Percentiles rank a stretch among this genome's conserved stretches.
phyloP scores from a whole-genome alignment of 2,888 invertebrate species.

The Saturnia pavonia region DNA sequence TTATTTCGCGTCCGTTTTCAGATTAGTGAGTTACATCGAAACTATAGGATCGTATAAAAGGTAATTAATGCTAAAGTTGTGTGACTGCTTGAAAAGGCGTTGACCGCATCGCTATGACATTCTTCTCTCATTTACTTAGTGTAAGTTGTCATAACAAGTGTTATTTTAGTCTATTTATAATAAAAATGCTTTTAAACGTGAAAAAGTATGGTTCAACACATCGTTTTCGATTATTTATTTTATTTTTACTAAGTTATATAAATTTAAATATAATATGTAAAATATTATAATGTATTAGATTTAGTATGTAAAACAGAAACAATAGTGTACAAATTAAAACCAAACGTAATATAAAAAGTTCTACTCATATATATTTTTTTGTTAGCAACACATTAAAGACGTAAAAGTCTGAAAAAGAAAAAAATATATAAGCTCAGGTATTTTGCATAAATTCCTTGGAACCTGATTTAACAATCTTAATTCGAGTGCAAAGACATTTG shows the following conservation, averaged over 20 bases:
- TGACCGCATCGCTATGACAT: conserved; percentile 46
- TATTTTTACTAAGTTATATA: too few species aligned
- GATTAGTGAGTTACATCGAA: conserved; percentile 2
- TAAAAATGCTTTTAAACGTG: too few species aligned
- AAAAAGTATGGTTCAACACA: too few species aligned
- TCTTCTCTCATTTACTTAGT: conserved; percentile 32
- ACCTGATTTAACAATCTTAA: not conserved
- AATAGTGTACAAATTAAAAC: too few species aligned
- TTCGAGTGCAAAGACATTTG: not conserved
- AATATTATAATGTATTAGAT: too few species aligned
- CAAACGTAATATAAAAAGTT: too few species aligned
- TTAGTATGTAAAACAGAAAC: too few species aligned
- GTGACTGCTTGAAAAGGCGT: conserved; percentile 49
- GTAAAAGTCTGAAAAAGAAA: not conserved
- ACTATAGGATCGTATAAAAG: conserved; percentile 17
- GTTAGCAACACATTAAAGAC: not conserved
- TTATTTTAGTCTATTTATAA: not conserved
- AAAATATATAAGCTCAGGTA: not conserved
- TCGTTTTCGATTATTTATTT: too few species aligned
- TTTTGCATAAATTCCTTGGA: not conserved
- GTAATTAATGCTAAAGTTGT: conserved; percentile 36
- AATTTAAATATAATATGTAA: too few species aligned
- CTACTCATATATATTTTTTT: not conserved
- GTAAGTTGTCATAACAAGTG: conserved; percentile 23
- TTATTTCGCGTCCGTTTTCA: conserved; percentile 6